Evolutionary conservation across 1,140 invertebrate species (phyloP).

Genomic region (Drosophila pectinifera): DNA sequence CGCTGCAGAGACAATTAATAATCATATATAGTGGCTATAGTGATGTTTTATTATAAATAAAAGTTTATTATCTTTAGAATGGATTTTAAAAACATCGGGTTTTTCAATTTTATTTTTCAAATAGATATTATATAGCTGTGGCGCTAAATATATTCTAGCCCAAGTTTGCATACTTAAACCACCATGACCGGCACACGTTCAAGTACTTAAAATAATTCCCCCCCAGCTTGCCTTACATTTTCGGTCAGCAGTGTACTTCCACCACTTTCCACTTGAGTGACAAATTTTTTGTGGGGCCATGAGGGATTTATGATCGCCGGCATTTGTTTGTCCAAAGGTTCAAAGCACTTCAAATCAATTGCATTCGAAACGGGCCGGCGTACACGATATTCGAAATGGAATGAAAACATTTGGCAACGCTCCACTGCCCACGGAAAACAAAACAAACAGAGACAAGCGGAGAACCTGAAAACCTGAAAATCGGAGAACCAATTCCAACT

Average conservation of each 20-base stretch:
- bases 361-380: conserved; percentile 22
- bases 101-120: background rate
- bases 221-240: background rate
- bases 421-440: conserved; percentile 46
- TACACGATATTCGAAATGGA: conserved; percentile 37
- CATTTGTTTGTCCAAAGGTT: conserved; percentile 46
- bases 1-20: background rate
- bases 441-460: conserved; percentile 19
- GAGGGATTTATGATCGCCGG: conserved; percentile 69
- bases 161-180: background rate
- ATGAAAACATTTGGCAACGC: conserved; percentile 56
- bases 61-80: background rate
- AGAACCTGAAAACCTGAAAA: conserved; percentile 16
- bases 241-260: conserved; percentile 36
- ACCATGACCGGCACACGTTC: conserved; percentile 1
- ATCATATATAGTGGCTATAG: background rate
- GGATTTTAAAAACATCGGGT: background rate
- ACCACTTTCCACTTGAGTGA: conserved; percentile 68
- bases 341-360: conserved; percentile 53
- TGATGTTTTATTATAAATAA: no score
- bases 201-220: background rate
- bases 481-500: conserved; percentile 56
- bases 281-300: conserved; percentile 35
- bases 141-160: background rate
- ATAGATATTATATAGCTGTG: background rate